Base-by-base conservation (phyloP, 2,113 vertebrate species). In the Sula dactylatra region DNA sequence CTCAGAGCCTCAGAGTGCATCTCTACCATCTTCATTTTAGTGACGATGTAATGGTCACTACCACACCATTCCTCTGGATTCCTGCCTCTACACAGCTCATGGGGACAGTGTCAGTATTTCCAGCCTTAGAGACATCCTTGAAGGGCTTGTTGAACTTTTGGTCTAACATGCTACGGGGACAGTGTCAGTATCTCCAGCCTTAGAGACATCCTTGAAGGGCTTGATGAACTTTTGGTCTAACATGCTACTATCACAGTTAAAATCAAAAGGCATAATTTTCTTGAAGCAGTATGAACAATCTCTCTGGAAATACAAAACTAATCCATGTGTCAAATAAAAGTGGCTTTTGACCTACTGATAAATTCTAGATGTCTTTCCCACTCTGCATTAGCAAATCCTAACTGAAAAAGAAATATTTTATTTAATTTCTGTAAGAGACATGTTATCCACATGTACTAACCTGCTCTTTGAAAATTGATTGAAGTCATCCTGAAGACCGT, bases 401-500 rank as follows among this genome's bases (percentile, higher is more conserved):
- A n/a, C 5, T 36, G 11, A 54, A 82, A 69, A 81, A 72, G 8
- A 74, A 36, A 8, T 32, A 66, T 58, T 66, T 71, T 70, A 11
- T 44, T 32, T 59, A 22, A 36, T 42, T 59, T 56, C 44, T 31
- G 17, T 61, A 72, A 67, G 15, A 82, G 3, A 34, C 2, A 9
- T 16, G 15, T 61, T 70, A 65, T 12, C 6, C 38, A 26, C 26
- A 86, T 26, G 8, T 91, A 98, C 98, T 97, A 94, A 99, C 99
- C 99, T 99, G 98, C 98, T 99, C 81, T 98, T 98, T 62, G 98
- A 98, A 97, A 99, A 99, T 54, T 98, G 93, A 44, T 96, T 95
- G 96, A 99, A 99, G 90, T 99, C 99, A 85, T 98, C 97, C 89
- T 99, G 99, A 88, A 99, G 97, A 80, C 99, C 98, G 15, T 99